Conservation (phyloP, 2,113 vertebrate species). For the Sciurus niger region DNA sequence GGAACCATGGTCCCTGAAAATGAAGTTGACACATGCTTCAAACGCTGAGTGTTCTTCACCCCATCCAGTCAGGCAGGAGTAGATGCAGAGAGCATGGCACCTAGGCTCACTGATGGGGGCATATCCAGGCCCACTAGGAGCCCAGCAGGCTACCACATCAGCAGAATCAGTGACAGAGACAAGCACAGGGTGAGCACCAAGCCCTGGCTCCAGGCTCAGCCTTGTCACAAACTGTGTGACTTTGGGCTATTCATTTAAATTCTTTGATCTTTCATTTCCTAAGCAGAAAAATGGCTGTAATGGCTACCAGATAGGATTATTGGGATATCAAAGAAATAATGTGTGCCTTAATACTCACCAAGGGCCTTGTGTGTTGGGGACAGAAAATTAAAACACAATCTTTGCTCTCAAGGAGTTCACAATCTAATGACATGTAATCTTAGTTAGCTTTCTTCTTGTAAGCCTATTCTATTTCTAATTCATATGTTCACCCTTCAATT, state of each 20-base stretch:
- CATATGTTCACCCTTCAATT: background rate
- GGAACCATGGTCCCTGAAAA: background rate
- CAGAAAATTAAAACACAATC: background rate
- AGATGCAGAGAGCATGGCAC: fast-evolving
- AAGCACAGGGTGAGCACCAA: background rate
- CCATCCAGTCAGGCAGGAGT: background rate
- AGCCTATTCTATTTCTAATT: background rate
- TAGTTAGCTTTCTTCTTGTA: background rate
- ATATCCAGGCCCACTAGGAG: background rate
- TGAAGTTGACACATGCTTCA: background rate
- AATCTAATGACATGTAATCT: background rate
- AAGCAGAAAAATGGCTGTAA: background rate
- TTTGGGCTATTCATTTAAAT: background rate
- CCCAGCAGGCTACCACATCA: background rate
- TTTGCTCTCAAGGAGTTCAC: background rate
- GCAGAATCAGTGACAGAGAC: background rate
- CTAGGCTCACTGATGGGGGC: no score
- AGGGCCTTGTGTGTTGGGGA: background rate
- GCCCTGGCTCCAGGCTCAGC: background rate
- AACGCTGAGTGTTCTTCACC: background rate
- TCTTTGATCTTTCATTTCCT: conserved; percentile 4
- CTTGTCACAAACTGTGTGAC: background rate
- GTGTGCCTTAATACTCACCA: background rate
- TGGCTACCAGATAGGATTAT: background rate
- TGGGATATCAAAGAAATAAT: background rate